These are phyloP conservation scores for Oryctes rhinoceros DNA, from an alignment of 1,140 invertebrate genomes.

Conservation along the genomic window DNA sequence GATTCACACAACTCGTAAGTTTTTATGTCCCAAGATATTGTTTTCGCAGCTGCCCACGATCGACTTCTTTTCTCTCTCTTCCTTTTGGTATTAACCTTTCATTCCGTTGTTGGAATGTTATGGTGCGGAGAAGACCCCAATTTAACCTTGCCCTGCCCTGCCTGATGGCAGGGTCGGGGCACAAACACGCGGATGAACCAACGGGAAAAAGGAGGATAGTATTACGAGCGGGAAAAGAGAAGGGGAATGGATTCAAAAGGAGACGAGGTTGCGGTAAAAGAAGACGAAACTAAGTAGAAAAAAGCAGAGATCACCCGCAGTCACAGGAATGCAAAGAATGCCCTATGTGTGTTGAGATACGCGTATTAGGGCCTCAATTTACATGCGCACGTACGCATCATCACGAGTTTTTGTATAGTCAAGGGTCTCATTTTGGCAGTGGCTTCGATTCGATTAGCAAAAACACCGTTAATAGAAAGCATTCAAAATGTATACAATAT, in stretches of 20 bases:
- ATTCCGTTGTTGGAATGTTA: not conserved
- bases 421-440: too few species aligned
- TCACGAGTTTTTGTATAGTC: too few species aligned
- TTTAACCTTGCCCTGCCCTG: constrained; percentile 20
- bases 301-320: constrained; percentile 8
- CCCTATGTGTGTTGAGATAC: constrained; percentile 11
- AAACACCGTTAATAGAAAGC: too few species aligned
- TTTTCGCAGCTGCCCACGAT: constrained; percentile 3
- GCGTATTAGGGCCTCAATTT: not conserved
- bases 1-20: constrained; percentile 9
- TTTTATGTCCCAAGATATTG: not conserved
- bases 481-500: too few species aligned
- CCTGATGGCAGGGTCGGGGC: constrained; percentile 7
- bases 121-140: constrained; percentile 12
- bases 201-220: not conserved
- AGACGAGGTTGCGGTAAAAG: not conserved
- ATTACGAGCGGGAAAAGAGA: not conserved
- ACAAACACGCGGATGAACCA: constrained; percentile 5
- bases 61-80: constrained; percentile 4
- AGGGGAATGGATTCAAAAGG: not conserved
- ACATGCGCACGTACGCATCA: not conserved
- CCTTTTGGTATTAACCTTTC: constrained; percentile 10
- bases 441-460: too few species aligned
- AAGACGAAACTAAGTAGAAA: constrained; percentile 11
- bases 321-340: constrained; percentile 14